Base-by-base conservation (phyloP, 2,888 invertebrate species). In the Callimorpha dominula region DNA sequence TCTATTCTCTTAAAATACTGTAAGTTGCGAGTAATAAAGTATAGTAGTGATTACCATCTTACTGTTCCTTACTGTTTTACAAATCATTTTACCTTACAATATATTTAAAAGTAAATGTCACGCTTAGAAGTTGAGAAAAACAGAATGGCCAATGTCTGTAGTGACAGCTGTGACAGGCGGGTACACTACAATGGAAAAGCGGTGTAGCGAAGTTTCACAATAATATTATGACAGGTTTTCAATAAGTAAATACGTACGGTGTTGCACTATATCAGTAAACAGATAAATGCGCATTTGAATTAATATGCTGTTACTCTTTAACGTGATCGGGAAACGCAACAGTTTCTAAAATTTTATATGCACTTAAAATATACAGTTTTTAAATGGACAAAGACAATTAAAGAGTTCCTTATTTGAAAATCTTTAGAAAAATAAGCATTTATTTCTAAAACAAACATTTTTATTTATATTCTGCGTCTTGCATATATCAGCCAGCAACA, bases 391-490 rank as follows among this genome's bases (percentile, higher is more conserved):
- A 57, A 20, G 57, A 57, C 20, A 57, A 20, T 11, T 20, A 12
- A 57, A 57, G 60, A 31, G 60, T 60, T 60, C 60, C 60, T 60
- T 60, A 60, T 60, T 60, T 60, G 60, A 31, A 31, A 14, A 31
- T 31, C 1, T 0, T 14, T 20, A 60, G 31, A 60, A 54, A 57
- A 31, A 60, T 4, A 60, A 14, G 31, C 31, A 31, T 31, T 57
- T 20, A 20, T 57, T 20, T 20, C 20, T 57, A 57, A 57, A 57
- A 12, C 31, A 31, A 20, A 4, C 1, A 20, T 20, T 20, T 57
- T 20, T 20, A 57, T 12, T 57, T 20, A 11, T 57, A 57, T 20
- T 31, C 31, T 31, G 31, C 31, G 31, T 31, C 4, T 20, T 57
- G 6, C 60, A 0, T 31, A 60, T 60, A 31, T 60, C 60, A 60